A percentile compares a stretch with the other conserved stretches of the same genome.
Conservation (phyloP, 2,113 vertebrate species). For the Callospermophilus lateralis region DNA sequence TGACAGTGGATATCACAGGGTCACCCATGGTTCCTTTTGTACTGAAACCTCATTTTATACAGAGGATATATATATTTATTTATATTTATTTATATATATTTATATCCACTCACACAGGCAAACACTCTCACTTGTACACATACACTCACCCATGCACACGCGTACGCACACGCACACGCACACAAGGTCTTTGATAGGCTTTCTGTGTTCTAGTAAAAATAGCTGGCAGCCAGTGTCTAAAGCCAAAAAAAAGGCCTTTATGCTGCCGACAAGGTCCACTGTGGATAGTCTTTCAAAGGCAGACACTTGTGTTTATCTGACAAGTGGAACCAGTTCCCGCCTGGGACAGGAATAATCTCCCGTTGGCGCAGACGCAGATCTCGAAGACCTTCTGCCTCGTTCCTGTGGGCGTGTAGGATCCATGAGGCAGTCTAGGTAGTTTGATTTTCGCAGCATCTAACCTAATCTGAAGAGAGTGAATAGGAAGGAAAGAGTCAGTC, state of each 20-base stretch:
- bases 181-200: slow-evolving; percentile 89
- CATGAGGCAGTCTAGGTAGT: slow-evolving; percentile 95
- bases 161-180: slow-evolving; percentile 67
- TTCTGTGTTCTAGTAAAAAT: slow-evolving; percentile 91
- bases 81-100: slow-evolving; percentile 88
- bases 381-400: slow-evolving; percentile 97
- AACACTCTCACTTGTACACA: slow-evolving; percentile 72
- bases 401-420: slow-evolving; percentile 93
- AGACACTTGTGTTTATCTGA: slow-evolving; percentile 97
- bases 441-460: slow-evolving; percentile 96
- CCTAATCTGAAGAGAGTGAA: slow-evolving; percentile 90
- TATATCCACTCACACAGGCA: slow-evolving; percentile 82
- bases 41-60: slow-evolving; percentile 92
- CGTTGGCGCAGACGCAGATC: slow-evolving; percentile 98
- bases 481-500: slow-evolving; percentile 71
- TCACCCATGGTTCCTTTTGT: slow-evolving; percentile 93
- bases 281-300: slow-evolving; percentile 91
- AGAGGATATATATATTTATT: slow-evolving; percentile 91
- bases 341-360: slow-evolving; percentile 97
- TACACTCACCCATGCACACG: slow-evolving; percentile 73
- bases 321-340: slow-evolving; percentile 96
- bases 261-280: slow-evolving; percentile 83
- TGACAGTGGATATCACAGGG: slow-evolving; percentile 87
- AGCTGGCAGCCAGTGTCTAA: slow-evolving; percentile 87
- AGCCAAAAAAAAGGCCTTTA: slow-evolving; percentile 85